Evolutionary conservation across 2,113 vertebrate species (phyloP).

Genomic region (Cinclus cinclus): DNA sequence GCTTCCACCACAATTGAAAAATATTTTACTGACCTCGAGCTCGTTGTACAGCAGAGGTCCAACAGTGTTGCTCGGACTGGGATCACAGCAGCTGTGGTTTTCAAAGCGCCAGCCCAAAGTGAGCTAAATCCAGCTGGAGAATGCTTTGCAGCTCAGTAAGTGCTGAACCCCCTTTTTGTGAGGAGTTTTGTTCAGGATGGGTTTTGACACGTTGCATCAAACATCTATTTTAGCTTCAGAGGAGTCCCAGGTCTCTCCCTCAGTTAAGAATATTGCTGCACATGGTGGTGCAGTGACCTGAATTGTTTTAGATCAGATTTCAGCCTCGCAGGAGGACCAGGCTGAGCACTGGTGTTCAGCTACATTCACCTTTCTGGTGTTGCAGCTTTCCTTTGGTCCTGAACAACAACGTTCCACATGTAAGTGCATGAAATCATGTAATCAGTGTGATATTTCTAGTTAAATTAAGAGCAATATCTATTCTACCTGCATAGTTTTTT

Average conservation of each 20-base stretch:
- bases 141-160: background rate
- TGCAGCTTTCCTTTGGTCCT: background rate
- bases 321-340: background rate
- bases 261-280: background rate
- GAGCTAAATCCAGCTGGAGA: constrained; percentile 23
- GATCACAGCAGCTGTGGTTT: constrained; percentile 35
- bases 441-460: background rate
- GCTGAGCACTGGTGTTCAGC: background rate
- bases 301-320: background rate
- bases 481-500: background rate
- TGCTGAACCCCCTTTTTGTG: background rate
- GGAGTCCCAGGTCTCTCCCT: background rate
- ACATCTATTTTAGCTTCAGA: background rate
- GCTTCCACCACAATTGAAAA: constrained; percentile 36
- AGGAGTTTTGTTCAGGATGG: background rate
- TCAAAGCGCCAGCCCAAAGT: background rate
- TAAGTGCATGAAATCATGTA: background rate
- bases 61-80: background rate
- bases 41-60: constrained; percentile 18
- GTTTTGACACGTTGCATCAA: background rate
- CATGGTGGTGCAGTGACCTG: background rate
- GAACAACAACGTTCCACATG: background rate
- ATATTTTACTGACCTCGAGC: background rate
- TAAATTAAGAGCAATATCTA: background rate
- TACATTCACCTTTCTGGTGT: background rate